Evolutionary conservation across 2,888 invertebrate species (phyloP), one percentile per base, ranked within the genome.

Genomic region (Aleiodes alternator): DNA sequence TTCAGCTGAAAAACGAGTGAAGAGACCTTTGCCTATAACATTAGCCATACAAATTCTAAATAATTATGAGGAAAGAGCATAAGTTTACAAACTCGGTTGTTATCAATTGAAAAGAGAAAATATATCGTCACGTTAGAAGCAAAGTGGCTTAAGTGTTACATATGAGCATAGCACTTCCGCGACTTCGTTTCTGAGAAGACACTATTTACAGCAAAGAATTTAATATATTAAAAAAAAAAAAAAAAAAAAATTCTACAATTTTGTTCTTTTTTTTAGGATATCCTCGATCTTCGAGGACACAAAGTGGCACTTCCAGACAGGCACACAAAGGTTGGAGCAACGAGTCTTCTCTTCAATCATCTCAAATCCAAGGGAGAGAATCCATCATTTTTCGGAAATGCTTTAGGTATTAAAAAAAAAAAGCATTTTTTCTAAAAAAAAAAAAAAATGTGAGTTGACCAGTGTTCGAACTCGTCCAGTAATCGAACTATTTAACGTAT

Each of bases 301-400:
- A 83, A 83, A 74, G 87, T 87, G 64, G 84, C 87, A 1, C 16
- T 87, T 12, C 84, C 86, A 4, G 84, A 86, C 53, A 79, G 85
- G 70, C 73, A 77, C 8, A 82, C 80, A 50, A 14, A 75, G 7
- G 38, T 80, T 14, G 86, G 86, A n/a, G 82, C 81, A 3, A 76
- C 86, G 0, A 76, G 82, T 5, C 69, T 87, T 23, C 76, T 88
- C 8, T 84, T 85, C 64, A 83, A 82, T 73, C 76, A 84, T 43
- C 79, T 88, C 50, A 74, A 79, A 14, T 56, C 72, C 0, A 86
- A 84, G 70, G 87, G 87, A 23, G 87, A 87, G 71, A 84, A 83
- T 66, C 84, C 87, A 3, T 76, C 86, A 0, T 87, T 87, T 56
- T 88, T 88, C 69, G 87, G 87, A 51, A 84, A 85, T 72, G 84